Percentiles rank a stretch among this genome's conserved stretches.
Evolutionary conservation across 1,140 invertebrate genomes (phyloP).

Genomic region (Camponotus vicinus): DNA sequence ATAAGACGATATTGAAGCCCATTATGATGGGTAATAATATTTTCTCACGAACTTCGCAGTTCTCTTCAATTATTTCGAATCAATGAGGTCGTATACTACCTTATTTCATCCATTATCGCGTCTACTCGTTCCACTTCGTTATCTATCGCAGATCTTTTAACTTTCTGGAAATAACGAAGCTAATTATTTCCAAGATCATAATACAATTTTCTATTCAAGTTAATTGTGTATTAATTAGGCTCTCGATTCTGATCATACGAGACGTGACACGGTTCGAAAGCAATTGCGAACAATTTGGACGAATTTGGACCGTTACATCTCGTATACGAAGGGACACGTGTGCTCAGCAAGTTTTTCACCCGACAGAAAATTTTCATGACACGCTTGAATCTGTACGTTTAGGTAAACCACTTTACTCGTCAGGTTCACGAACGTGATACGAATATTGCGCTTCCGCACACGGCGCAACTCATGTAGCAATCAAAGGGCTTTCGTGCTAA

Average conservation of each 20-base stretch:
- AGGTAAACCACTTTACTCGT: slow-evolving; percentile 75
- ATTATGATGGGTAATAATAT: not conserved
- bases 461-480: slow-evolving; percentile 34
- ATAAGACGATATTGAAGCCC: not conserved
- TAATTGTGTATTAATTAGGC: slow-evolving; percentile 21
- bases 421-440: slow-evolving; percentile 72
- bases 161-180: slow-evolving; percentile 15
- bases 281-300: not conserved
- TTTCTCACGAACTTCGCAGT: slow-evolving; percentile 9
- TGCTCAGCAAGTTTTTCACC: slow-evolving; percentile 58
- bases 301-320: slow-evolving; percentile 41
- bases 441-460: slow-evolving; percentile 58
- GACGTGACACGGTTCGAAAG: not conserved
- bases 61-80: slow-evolving; percentile 47
- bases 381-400: slow-evolving; percentile 67
- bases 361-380: slow-evolving; percentile 63
- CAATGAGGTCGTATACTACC: not conserved
- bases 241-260: not conserved
- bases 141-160: slow-evolving; percentile 35
- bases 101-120: slow-evolving; percentile 43
- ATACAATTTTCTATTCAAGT: slow-evolving; percentile 28
- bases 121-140: slow-evolving; percentile 20
- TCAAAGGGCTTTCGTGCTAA: slow-evolving; percentile 28
- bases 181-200: slow-evolving; percentile 38
- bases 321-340: slow-evolving; percentile 35